Conservation (phyloP, 2,113 vertebrate species). For the Trachemys scripta region DNA sequence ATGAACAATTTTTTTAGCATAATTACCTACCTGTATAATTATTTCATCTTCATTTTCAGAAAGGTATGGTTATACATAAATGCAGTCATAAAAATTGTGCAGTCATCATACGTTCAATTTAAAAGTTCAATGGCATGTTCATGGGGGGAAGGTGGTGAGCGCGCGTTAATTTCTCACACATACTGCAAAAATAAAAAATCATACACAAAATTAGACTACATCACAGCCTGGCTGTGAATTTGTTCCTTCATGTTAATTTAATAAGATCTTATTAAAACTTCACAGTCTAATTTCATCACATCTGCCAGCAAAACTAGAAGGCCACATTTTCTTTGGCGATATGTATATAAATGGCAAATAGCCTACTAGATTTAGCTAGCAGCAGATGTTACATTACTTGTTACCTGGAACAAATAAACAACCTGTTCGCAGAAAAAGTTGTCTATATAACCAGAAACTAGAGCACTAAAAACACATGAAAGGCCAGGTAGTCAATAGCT, state of each 20-base stretch:
- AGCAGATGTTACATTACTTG: not conserved
- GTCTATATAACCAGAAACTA: not conserved
- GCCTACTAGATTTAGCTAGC: not conserved
- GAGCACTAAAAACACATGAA: not conserved
- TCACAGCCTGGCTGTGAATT: not conserved
- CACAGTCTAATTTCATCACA: not conserved
- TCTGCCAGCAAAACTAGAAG: slow-evolving; percentile 25
- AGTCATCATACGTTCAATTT: not conserved
- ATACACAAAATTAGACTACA: not conserved
- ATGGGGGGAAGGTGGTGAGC: not conserved
- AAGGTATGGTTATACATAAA: not conserved
- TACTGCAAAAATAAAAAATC: not conserved
- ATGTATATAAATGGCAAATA: not conserved
- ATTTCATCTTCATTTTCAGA: not conserved
- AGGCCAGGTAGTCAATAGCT: not conserved
- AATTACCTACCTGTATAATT: not conserved
- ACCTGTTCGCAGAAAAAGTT: not conserved
- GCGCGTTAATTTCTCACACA: not conserved
- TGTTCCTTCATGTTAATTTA: slow-evolving; percentile 7
- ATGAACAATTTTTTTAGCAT: not conserved
- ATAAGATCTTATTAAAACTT: not conserved
- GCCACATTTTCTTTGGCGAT: not conserved
- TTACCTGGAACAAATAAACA: not conserved
- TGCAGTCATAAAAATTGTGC: not conserved
- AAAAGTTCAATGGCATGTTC: not conserved